Conservation (phyloP, 2,888 invertebrate species). For the Thalpophila matura region DNA sequence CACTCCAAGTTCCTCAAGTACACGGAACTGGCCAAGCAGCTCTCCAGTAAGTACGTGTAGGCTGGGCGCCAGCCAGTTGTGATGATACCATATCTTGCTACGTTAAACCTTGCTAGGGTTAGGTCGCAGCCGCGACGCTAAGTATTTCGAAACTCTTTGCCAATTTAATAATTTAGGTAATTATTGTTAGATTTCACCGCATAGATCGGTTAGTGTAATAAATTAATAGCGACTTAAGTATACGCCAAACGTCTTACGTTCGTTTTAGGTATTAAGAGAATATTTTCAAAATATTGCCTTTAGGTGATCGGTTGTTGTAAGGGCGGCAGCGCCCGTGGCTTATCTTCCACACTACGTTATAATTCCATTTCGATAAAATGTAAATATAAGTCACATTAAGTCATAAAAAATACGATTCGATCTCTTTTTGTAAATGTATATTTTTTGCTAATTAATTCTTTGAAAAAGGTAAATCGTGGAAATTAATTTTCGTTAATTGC, state of each 20-base stretch:
- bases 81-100: slow-evolving; percentile 95
- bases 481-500: slow-evolving; percentile 69
- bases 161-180: slow-evolving; percentile 91
- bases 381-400: slow-evolving; percentile 90
- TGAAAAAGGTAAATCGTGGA: slow-evolving; percentile 65
- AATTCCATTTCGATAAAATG: slow-evolving; percentile 90
- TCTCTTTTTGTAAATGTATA: slow-evolving; percentile 90
- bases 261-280: slow-evolving; percentile 86
- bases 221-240: slow-evolving; percentile 90
- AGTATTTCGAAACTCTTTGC: slow-evolving; percentile 91
- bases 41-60: slow-evolving; percentile 99
- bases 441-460: slow-evolving; percentile 86
- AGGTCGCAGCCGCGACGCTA: slow-evolving; percentile 88
- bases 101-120: slow-evolving; percentile 88
- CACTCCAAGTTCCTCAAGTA: slow-evolving; percentile 99
- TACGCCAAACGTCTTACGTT: slow-evolving; percentile 91
- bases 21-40: slow-evolving; percentile 99
- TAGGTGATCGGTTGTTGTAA: slow-evolving; percentile 82
- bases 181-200: slow-evolving; percentile 89
- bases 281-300: slow-evolving; percentile 91
- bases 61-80: slow-evolving; percentile 87
- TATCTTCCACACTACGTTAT: slow-evolving; percentile 88
- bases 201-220: slow-evolving; percentile 90
- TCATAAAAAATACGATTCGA: slow-evolving; percentile 88
- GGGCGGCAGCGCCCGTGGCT: slow-evolving; percentile 73